Conservation (phyloP, 2,797 vertebrate species). For the Microctenopoma lineatum region DNA sequence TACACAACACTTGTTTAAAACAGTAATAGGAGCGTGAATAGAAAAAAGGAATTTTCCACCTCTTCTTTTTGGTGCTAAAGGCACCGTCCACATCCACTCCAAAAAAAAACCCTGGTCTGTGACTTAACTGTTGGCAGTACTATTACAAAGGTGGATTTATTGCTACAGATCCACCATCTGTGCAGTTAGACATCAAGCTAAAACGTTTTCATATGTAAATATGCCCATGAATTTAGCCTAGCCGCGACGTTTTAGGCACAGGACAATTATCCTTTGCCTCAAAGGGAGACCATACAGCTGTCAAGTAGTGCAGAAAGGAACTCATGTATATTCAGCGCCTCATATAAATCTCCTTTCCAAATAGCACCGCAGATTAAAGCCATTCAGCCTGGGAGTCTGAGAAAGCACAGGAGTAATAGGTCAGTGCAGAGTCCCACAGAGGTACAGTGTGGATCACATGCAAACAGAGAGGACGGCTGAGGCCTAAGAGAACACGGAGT, state of each 20-base stretch:
- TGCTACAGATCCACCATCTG: constrained; percentile 27
- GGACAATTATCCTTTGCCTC: constrained; percentile 31
- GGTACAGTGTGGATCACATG: constrained; percentile 32
- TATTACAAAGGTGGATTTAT: constrained; percentile 41
- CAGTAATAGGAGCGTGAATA: constrained; percentile 2
- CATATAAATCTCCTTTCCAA: constrained; percentile 22
- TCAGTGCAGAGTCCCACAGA: constrained; percentile 25
- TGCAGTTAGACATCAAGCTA: constrained; percentile 32
- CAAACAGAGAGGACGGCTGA: constrained; percentile 16
- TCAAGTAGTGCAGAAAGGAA: constrained; percentile 10
- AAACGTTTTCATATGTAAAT: constrained; percentile 64
- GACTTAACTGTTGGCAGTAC: constrained; percentile 20
- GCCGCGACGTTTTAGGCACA: constrained; percentile 28
- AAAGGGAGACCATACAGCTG: constrained; percentile 42
- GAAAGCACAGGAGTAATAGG: constrained; percentile 25
- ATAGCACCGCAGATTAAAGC: constrained; percentile 45
- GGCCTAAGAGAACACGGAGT: constrained; percentile 46
- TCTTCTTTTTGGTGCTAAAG: constrained; percentile 18
- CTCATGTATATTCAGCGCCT: constrained; percentile 44
- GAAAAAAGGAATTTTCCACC: constrained; percentile 7
- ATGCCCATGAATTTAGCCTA: constrained; percentile 44
- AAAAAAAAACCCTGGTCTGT: constrained; percentile 13
- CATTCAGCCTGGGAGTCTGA: constrained; percentile 30
- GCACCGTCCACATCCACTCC: constrained; percentile 6
- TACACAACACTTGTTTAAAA: background rate